phyloP scores from a whole-genome alignment of 2,113 vertebrate genomes.

The Ageneiosus marmoratus region DNA sequence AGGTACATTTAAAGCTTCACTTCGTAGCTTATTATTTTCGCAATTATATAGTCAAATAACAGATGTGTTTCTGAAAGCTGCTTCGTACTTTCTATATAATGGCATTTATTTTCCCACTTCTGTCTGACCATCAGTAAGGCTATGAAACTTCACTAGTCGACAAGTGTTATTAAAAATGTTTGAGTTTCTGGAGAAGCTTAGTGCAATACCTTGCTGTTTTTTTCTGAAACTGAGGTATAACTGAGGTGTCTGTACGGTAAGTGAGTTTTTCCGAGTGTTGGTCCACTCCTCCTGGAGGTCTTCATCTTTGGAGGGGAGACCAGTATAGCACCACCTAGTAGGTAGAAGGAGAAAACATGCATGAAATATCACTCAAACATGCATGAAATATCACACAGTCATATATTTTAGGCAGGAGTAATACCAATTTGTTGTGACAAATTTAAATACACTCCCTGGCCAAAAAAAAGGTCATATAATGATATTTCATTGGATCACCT shows the following conservation, averaged over 20 bases:
- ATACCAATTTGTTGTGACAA: neutral
- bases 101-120: neutral
- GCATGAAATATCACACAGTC: neutral
- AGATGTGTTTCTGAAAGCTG: neutral
- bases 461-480: no score
- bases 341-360: neutral
- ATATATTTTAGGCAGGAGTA: neutral
- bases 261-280: conserved; percentile 54
- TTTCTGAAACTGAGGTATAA: conserved; percentile 30
- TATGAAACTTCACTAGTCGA: neutral
- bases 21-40: neutral
- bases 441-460: neutral
- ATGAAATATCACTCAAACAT: neutral
- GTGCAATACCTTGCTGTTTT: conserved; percentile 38
- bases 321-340: conserved; percentile 76
- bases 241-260: conserved; percentile 57
- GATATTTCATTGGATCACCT: no score
- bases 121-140: neutral
- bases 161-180: neutral
- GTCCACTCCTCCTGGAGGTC: conserved; percentile 56
- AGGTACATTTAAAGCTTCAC: neutral
- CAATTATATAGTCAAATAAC: neutral
- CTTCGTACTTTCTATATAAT: neutral
- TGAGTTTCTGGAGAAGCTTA: neutral
- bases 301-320: conserved; percentile 74